Evolutionary conservation across 2,113 vertebrate genomes (phyloP), one percentile per base, ranked within the genome.

Genomic region (Struthio camelus): DNA sequence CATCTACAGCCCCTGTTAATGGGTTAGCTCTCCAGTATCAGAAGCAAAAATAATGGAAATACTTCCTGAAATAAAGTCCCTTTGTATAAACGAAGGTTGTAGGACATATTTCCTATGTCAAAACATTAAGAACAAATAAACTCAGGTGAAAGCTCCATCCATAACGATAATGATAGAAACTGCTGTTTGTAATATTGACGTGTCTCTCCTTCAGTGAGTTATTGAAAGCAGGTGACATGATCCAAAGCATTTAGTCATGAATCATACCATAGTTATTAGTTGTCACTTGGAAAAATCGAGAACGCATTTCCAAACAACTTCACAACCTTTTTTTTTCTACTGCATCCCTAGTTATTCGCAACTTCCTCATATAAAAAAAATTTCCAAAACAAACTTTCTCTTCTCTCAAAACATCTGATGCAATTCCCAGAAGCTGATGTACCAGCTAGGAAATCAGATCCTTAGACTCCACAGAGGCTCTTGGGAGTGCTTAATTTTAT

Each of bases 381-480:
- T 53, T 93, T 95, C 92, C 90, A 95, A 94, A 94, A 62, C 86
- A 96, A 96, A 89, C 89, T 89, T 70, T 78, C 90, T 71, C 91
- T 80, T 89, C 78, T 95, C 73, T 87, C 83, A 92, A 97, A 96
- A 95, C 94, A 96, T 92, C 90, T 97, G 92, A 94, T 93, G 94
- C 79, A 92, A 96, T 94, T 92, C 77, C 85, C 94, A 90, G 90
- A 93, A 83, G 80, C 56, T 82, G 72, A 77, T 61, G 71, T 76
- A 70, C 78, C 78, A 77, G 89, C 53, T 81, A 64, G 73, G 76
- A 93, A 93, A 67, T 72, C 89, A 79, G 67, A 46, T 89, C 87
- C 93, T 96, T 61, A 75, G 78, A 78, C 75, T 71, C 48, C 51
- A 79, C 38, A 84, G 62, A 78, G 81, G 77, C 90, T 94, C 80